Conservation (phyloP, 2,888 invertebrate genomes). For the Bedellia somnulentella region DNA sequence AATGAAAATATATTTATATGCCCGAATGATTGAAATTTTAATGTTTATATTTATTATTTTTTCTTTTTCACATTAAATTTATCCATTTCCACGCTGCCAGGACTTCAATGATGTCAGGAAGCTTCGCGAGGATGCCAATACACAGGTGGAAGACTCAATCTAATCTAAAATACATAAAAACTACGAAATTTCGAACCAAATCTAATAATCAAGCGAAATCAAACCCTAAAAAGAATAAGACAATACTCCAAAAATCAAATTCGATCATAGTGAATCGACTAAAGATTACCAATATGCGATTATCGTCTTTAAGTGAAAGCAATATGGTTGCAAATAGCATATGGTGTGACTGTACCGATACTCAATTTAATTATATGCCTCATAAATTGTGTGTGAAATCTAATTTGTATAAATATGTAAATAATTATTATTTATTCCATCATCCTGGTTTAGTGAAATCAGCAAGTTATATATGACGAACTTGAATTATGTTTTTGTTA, state of each 20-base stretch:
- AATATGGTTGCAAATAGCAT: constrained; percentile 10
- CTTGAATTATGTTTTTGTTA: too few relatives aligned
- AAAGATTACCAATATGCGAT: too few relatives aligned
- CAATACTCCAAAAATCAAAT: too few relatives aligned
- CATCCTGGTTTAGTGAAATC: constrained; percentile 37
- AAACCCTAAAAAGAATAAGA: too few relatives aligned
- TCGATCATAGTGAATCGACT: too few relatives aligned
- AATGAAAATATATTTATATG: too few relatives aligned
- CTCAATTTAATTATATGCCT: constrained; percentile 30
- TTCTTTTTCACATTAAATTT: too few relatives aligned
- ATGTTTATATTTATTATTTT: too few relatives aligned
- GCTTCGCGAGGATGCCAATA: constrained; percentile 51
- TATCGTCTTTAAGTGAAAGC: constrained; percentile 1
- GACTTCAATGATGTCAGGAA: constrained; percentile 50
- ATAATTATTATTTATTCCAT: constrained; percentile 34
- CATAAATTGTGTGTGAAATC: constrained; percentile 38
- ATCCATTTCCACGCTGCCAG: constrained; percentile 40
- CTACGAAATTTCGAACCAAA: constrained; percentile 6
- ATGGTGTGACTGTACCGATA: constrained; percentile 42
- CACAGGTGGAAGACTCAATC: constrained; percentile 35
- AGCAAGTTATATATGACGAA: constrained; percentile 35
- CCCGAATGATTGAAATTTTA: too few relatives aligned
- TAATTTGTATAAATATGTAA: constrained; percentile 22
- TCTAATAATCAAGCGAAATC: constrained; percentile 7
- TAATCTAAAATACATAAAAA: neutral